Conservation (phyloP, 2,888 invertebrate species). For the Parapristionchus giblindavisi region DNA sequence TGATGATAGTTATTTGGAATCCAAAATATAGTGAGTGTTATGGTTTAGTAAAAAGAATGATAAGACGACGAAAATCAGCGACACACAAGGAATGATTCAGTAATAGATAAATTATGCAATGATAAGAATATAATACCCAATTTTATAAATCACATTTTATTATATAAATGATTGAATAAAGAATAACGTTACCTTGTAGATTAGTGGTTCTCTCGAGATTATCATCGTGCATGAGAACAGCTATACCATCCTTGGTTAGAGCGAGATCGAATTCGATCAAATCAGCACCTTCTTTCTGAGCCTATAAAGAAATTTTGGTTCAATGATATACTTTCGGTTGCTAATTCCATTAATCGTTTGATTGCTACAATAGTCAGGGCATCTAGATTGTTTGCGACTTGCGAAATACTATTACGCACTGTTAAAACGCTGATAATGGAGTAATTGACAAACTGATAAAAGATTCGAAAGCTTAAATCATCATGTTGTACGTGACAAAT, state of each 20-base stretch:
- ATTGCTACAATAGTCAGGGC: no score
- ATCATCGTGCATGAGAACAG: slow-evolving; percentile 82
- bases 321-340: neutral
- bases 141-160: no score
- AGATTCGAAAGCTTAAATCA: neutral
- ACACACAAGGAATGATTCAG: no score
- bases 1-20: neutral
- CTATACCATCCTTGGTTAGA: slow-evolving; percentile 80
- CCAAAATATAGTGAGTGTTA: neutral
- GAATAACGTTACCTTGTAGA: neutral
- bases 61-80: no score
- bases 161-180: no score
- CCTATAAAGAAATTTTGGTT: slow-evolving; percentile 72
- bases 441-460: no score
- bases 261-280: slow-evolving; percentile 83
- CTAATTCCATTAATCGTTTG: no score
- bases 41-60: neutral
- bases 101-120: no score
- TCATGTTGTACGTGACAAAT: neutral
- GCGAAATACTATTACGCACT: no score
- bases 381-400: no score
- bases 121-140: no score
- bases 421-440: no score
- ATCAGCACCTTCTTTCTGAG: slow-evolving; percentile 79
- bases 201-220: slow-evolving; percentile 76